Percentiles rank a stretch among this genome's conserved stretches.
These are phyloP conservation scores for Drosophila nigrodunni DNA, from an alignment of 1,140 invertebrate genomes.

Conservation along the genomic window DNA sequence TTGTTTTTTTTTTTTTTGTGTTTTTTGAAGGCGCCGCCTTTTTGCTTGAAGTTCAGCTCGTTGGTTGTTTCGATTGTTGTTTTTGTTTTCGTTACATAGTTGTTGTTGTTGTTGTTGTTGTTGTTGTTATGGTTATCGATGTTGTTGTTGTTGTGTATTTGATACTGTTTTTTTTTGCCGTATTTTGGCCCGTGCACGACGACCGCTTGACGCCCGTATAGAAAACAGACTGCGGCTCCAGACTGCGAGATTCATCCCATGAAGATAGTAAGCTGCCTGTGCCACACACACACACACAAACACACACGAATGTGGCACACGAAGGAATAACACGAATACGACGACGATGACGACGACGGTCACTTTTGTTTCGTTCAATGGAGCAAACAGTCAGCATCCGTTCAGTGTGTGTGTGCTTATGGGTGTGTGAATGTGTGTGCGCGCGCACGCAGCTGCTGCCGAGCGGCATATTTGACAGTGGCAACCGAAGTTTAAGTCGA, in stretches of 20 bases:
- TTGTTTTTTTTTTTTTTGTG: background rate
- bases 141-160: constrained; percentile 17
- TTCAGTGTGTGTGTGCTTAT: constrained; percentile 20
- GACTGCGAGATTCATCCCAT: constrained; percentile 77
- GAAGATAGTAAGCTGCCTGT: constrained; percentile 57
- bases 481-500: constrained; percentile 22
- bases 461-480: constrained; percentile 2
- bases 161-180: constrained; percentile 21
- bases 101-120: constrained; percentile 23
- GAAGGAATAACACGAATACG: constrained; percentile 5
- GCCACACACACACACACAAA: constrained; percentile 30
- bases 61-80: constrained; percentile 14
- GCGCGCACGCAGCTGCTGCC: constrained; percentile 43
- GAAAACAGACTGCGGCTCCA: constrained; percentile 76
- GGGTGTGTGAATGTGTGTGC: constrained; percentile 27
- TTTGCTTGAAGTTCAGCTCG: constrained; percentile 11
- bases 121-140: constrained; percentile 15
- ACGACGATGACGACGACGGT: constrained; percentile 21
- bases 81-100: constrained; percentile 14
- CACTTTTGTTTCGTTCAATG: constrained; percentile 60
- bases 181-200: constrained; percentile 70
- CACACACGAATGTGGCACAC: constrained; percentile 19
- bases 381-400: constrained; percentile 74
- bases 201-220: constrained; percentile 81
- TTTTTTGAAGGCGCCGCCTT: constrained; percentile 10